Evolutionary conservation across 1,140 invertebrate species (phyloP), one percentile per base, ranked within the genome.

Genomic region (Cardiocondyla obscurior): DNA sequence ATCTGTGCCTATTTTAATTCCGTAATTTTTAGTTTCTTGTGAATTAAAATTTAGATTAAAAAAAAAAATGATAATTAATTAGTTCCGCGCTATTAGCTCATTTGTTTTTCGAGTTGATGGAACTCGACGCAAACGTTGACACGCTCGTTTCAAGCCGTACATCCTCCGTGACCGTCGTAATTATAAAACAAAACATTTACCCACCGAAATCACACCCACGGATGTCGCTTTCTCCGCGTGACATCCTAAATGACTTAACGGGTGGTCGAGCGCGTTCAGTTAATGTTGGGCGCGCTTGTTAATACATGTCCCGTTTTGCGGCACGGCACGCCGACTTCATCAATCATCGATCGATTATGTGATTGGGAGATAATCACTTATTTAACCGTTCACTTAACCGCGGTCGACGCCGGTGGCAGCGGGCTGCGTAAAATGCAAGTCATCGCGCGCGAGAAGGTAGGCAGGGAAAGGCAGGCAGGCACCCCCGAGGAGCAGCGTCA

Each of bases 321-420:
- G 39, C 57, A 57, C n/a, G n/a, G n/a, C n/a, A n/a, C n/a, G n/a
- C 36, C 76, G 16, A 19, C 25, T 28, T 42, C 88, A 91, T 92
- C 90, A 93, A 93, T 93, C 91, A 92, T 82, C 82, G 79, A 91
- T 92, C 91, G 91, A 92, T 90, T 79, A 81, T 62, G 30, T 16
- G 77, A 87, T 82, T 76, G 62, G 76, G 77, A 86, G 88, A 90
- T 92, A 92, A 92, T 92, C 87, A 83, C 81, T 91, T 85, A 89
- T 88, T 93, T 91, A 92, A 89, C 82, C 87, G 88, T 89, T 92
- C 87, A 89, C 86, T 91, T 90, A 90, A 67, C 19, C 49, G 28
- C 57, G 73, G 62, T 49, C 57, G 67, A 76, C 83, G 55, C 44
- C 74, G 74, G 74, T 42, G 74, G 62, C 62, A 33, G 58, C 53